Conservation (phyloP, 2,888 invertebrate genomes). For the Acleris laterana region DNA sequence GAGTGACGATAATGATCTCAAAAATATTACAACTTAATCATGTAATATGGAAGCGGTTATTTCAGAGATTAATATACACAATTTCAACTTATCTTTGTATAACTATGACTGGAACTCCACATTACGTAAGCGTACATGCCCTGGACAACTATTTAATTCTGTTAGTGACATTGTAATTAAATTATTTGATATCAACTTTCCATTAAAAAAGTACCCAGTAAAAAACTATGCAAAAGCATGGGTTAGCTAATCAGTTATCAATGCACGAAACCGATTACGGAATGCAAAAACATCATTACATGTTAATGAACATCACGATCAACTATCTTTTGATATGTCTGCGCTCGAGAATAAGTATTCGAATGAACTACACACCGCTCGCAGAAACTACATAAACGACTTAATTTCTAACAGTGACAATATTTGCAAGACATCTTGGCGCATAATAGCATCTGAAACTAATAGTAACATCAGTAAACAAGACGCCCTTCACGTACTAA, state of each 20-base stretch:
- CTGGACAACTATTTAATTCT: background rate
- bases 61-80: background rate
- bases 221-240: background rate
- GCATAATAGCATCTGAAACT: background rate
- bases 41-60: background rate
- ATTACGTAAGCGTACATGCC: background rate
- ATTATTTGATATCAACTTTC: conserved; percentile 3
- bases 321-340: too few species aligned
- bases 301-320: too few species aligned
- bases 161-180: background rate
- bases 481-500: background rate
- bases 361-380: background rate
- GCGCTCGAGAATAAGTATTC: background rate
- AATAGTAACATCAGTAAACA: background rate
- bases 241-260: background rate
- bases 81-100: background rate
- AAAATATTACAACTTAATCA: background rate
- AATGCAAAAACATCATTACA: too few species aligned
- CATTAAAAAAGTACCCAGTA: conserved; percentile 3
- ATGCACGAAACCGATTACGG: background rate
- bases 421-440: background rate
- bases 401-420: background rate
- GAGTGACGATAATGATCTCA: background rate
- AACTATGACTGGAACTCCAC: background rate
- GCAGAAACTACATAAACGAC: background rate